A percentile compares a stretch with the other conserved stretches of the same genome.
Conservation (phyloP, 2,113 vertebrate genomes). For the Tachysurus vachellii region DNA sequence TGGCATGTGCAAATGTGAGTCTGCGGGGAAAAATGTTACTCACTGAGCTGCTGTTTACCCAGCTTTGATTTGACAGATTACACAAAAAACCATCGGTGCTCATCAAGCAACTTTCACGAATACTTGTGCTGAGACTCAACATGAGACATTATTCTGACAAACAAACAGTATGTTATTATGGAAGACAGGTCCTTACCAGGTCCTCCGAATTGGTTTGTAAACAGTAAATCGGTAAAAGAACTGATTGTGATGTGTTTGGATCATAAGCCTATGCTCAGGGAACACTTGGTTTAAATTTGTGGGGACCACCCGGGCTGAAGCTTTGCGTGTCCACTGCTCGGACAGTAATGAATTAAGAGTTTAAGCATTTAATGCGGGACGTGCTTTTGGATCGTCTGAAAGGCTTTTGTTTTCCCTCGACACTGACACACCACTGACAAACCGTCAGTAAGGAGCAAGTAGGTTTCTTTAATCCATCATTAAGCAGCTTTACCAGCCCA, state of each 20-base stretch:
- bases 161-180: slow-evolving; percentile 44
- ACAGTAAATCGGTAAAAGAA: slow-evolving; percentile 62
- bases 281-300: slow-evolving; percentile 60
- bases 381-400: slow-evolving; percentile 9
- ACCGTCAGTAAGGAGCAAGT: not conserved
- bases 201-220: slow-evolving; percentile 64
- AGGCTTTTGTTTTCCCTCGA: not conserved
- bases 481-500: not conserved
- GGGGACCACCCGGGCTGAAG: slow-evolving; percentile 69
- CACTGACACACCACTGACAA: not conserved
- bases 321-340: slow-evolving; percentile 54
- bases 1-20: slow-evolving; percentile 67
- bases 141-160: slow-evolving; percentile 58
- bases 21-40: slow-evolving; percentile 60
- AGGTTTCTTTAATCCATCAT: not conserved
- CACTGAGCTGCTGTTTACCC: slow-evolving; percentile 68
- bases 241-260: slow-evolving; percentile 17
- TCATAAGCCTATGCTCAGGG: slow-evolving; percentile 12
- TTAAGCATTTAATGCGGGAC: slow-evolving; percentile 27
- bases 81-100: slow-evolving; percentile 32
- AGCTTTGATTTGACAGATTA: slow-evolving; percentile 67
- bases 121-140: slow-evolving; percentile 53
- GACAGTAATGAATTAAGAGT: slow-evolving; percentile 50
- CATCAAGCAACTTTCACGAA: slow-evolving; percentile 48
- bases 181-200: slow-evolving; percentile 49